Base-by-base conservation (phyloP, 2,113 vertebrate species). In the Xyrauchen texanus region DNA sequence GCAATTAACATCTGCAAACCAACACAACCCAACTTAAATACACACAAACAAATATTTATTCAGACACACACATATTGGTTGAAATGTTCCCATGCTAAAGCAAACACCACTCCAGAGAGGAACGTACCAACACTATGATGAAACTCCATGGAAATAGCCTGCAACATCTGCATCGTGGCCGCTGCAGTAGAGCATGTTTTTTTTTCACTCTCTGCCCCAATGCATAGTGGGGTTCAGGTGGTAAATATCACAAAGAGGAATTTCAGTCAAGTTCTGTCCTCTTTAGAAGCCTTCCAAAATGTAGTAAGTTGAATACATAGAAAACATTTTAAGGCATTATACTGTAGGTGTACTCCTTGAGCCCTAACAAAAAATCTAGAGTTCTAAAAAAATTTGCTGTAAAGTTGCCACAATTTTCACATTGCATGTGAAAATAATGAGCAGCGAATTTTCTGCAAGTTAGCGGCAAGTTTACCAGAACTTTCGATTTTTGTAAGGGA, bases 61-160 rank as follows among this genome's bases (percentile, higher is more conserved):
- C 51, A 67, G 57, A 16, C 42, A 68, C 61, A 80, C 53, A 49
- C 16, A 42, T 45, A 67, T 52, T 42, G 57, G 62, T 70, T 73
- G 78, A 69, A 57, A 63, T 71, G 57, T 51, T 65, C 70, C 71
- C 73, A 70, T 76, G 63, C 62, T 75, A 77, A 81, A 55, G 62
- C 76, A 79, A 77, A 79, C 80, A 86, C 67, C 7, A 64, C 58
- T 77, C 79, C 42, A 46, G 76, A 78, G 76, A 76, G 61, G 42
- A 63, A 53, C 62, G 69, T 82, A 76, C 82, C 79, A 53, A 68
- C 78, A 82, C 80, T 68, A 90, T 90, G 90, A 90, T 89, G 88
- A 90, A 90, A 90, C 84, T 83, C 86, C 75, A 64, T 84, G 7
- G 84, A 87, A 88, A 89, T 84, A 77, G 76, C 73, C 76, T 77